Conservation (phyloP, 2,113 vertebrate species). For the Poeciliopsis prolifica region DNA sequence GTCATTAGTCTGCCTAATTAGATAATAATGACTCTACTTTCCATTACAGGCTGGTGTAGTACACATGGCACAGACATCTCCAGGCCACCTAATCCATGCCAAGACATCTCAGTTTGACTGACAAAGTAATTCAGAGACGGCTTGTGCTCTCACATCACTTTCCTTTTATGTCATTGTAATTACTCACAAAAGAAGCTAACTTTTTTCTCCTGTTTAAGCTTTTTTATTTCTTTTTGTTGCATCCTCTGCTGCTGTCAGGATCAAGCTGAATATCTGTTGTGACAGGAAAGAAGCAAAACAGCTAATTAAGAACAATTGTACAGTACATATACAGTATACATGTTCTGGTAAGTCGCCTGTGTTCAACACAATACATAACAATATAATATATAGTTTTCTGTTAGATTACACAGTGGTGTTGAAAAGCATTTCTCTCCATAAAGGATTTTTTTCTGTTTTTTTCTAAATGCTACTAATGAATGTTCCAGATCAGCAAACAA, state of each 20-base stretch:
- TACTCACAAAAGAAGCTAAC: slow-evolving; percentile 17
- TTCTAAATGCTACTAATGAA: too few relatives aligned
- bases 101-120: slow-evolving; percentile 61
- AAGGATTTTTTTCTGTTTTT: too few relatives aligned
- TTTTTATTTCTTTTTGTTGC: background rate
- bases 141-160: slow-evolving; percentile 33
- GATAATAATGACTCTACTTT: slow-evolving; percentile 81
- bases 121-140: slow-evolving; percentile 47
- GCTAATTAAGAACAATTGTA: slow-evolving; percentile 18
- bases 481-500: too few relatives aligned
- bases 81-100: slow-evolving; percentile 54
- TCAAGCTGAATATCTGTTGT: slow-evolving; percentile 18
- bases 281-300: slow-evolving; percentile 8
- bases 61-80: slow-evolving; percentile 46
- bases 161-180: slow-evolving; percentile 41
- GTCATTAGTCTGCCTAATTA: slow-evolving; percentile 79
- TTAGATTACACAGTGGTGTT: background rate
- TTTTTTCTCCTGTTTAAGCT: background rate
- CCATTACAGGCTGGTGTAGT: slow-evolving; percentile 64
- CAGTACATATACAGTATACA: background rate
- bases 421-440: too few relatives aligned
- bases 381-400: background rate
- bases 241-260: slow-evolving; percentile 23
- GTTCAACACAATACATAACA: background rate
- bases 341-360: slow-evolving; percentile 7